Base-by-base conservation (phyloP, 1,140 invertebrate genomes). In the Anadara kagoshimensis region DNA sequence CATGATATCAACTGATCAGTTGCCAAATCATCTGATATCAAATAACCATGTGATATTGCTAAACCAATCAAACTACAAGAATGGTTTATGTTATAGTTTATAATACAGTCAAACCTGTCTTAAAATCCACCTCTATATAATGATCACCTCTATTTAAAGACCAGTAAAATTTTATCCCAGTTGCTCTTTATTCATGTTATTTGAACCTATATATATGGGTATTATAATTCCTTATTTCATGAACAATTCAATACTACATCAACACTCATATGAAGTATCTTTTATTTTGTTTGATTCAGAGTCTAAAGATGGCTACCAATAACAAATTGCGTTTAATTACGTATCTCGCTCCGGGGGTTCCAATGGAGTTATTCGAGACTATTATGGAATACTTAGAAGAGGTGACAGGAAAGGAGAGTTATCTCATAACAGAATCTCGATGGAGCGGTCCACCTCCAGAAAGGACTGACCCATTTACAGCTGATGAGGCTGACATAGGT, bases 321-420 rank as follows among this genome's bases (percentile, higher is more conserved):
- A 72, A 78, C 65, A 83, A 75, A 29, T 47, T 86, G 45, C 54
- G 81, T 7, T n/a, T 83, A 22, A 79, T 86, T 12, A 92, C 92
- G 0, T 93, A 92, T 79, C 90, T 93, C 89, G 91, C 91, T 72
- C 92, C 92, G 12, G 91, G 91, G 61, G 89, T 92, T 78, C 92
- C 92, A 5, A 90, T 93, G 11, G 91, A 92, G 79, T 79, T 92
- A 51, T 93, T 91, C 86, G 92, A 93, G 79, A 83, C 90, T 53
- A 85, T 92, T 44, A 75, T 91, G 78, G 87, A 91, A 41, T 89
- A 92, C 65, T 82, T 93, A 56, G 92, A 93, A 78, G 83, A 90
- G 20, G 83, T 90, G 36, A 74, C 92, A 14, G 85, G 87, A 24
- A 89, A 89, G 69, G 87, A 91, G 58, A 87, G 91, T 0, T 90